These are phyloP conservation scores for Cylloceria caligata DNA, from an alignment of 2,888 invertebrate species.

Conservation along the genomic window DNA sequence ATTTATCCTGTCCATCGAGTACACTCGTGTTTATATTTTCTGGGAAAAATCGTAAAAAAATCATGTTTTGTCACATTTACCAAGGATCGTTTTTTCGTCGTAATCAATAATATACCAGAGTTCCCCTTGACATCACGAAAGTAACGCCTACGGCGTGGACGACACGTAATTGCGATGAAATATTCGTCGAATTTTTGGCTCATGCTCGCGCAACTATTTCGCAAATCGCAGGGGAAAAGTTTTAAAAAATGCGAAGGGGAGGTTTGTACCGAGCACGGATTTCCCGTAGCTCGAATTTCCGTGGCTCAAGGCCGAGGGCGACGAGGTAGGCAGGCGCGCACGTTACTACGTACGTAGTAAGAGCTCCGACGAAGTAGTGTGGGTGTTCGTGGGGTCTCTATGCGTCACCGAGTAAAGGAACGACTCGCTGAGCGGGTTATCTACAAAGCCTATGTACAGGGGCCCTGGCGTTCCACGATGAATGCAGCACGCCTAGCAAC, in stretches of 20 bases:
- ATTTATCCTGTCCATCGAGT: too few relatives aligned
- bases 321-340: slow-evolving; percentile 73
- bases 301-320: slow-evolving; percentile 72
- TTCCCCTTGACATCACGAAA: background rate
- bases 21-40: too few relatives aligned
- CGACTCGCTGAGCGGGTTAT: slow-evolving; percentile 68
- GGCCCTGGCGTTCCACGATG: slow-evolving; percentile 68
- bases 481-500: slow-evolving; percentile 80
- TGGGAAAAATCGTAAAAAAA: background rate
- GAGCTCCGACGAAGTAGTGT: slow-evolving; percentile 52
- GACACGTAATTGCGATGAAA: slow-evolving; percentile 16
- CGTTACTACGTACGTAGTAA: slow-evolving; percentile 77
- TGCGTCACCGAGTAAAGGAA: slow-evolving; percentile 71
- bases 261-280: slow-evolving; percentile 39
- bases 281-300: slow-evolving; percentile 39
- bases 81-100: slow-evolving; percentile 39
- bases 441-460: slow-evolving; percentile 68
- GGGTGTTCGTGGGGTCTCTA: slow-evolving; percentile 58
- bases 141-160: slow-evolving; percentile 7
- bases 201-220: too few relatives aligned
- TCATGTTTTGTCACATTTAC: background rate
- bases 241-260: background rate
- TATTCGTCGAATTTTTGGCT: background rate
- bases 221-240: background rate
- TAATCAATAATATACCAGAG: slow-evolving; percentile 35